Percentiles rank a stretch among this genome's conserved stretches.
phyloP scores from a whole-genome alignment of 2,888 invertebrate species.

The Drosophila borborema region DNA sequence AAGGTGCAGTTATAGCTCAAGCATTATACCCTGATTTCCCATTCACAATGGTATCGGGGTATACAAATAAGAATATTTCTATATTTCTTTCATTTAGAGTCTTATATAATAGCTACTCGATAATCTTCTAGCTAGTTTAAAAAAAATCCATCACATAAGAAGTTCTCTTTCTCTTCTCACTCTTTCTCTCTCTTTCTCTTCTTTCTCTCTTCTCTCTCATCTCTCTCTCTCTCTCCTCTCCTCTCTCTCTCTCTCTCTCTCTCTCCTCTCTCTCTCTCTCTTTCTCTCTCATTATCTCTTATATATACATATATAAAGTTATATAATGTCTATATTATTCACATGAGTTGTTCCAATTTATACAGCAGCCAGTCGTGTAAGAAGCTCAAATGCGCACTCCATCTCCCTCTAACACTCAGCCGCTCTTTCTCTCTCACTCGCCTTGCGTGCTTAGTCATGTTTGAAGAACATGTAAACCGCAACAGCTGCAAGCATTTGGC shows the following conservation, averaged over 20 bases:
- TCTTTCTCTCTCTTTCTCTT: too few relatives aligned
- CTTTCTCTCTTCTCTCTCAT: too few relatives aligned
- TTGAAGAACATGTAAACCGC: slow-evolving; percentile 20
- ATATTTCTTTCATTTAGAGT: too few relatives aligned
- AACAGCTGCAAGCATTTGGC: slow-evolving; percentile 51
- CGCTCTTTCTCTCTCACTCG: not conserved
- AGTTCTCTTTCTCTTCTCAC: too few relatives aligned
- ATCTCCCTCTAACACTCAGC: too few relatives aligned
- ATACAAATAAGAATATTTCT: not conserved
- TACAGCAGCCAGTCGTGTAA: not conserved
- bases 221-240: too few relatives aligned
- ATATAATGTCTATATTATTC: not conserved
- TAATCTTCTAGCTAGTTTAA: not conserved
- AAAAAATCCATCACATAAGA: not conserved
- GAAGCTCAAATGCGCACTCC: not conserved
- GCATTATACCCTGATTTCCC: not conserved
- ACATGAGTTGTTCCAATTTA: not conserved
- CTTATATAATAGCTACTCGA: not conserved
- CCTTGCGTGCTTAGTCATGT: not conserved
- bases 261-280: not conserved
- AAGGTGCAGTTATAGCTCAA: too few relatives aligned
- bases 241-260: too few relatives aligned
- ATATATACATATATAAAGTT: not conserved
- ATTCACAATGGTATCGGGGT: too few relatives aligned
- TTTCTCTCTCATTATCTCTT: too few relatives aligned